Conservation (phyloP, 2,113 vertebrate genomes). For the Otus sunia region DNA sequence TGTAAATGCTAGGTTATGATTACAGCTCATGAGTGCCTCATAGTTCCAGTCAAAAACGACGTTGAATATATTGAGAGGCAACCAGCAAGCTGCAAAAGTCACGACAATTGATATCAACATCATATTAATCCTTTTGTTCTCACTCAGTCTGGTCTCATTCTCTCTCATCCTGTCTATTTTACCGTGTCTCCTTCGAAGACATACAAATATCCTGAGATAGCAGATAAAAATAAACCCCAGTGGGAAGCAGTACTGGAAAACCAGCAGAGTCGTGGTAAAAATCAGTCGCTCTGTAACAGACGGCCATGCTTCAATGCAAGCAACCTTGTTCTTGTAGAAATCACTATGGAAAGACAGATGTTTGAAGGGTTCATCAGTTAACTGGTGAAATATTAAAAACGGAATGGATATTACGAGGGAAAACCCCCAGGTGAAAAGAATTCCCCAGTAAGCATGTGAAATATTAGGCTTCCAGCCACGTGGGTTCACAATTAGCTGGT, state of each 20-base stretch:
- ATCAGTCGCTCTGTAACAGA: constrained; percentile 68
- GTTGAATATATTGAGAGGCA: constrained; percentile 78
- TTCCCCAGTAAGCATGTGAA: constrained; percentile 72
- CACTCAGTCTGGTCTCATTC: constrained; percentile 53
- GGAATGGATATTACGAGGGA: constrained; percentile 71
- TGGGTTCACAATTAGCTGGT: constrained; percentile 77
- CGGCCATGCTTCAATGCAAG: constrained; percentile 70
- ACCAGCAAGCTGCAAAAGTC: constrained; percentile 75
- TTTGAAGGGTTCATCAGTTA: constrained; percentile 74
- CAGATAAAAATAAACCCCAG: constrained; percentile 77
- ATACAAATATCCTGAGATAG: constrained; percentile 73
- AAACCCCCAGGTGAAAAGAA: constrained; percentile 69
- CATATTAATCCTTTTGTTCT: constrained; percentile 73
- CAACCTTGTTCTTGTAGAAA: constrained; percentile 63
- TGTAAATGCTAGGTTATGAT: constrained; percentile 74
- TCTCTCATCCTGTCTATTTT: constrained; percentile 65
- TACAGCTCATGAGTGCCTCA: constrained; percentile 72
- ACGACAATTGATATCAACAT: constrained; percentile 73
- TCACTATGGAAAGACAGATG: constrained; percentile 66
- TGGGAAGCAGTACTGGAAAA: constrained; percentile 75
- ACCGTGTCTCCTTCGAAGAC: constrained; percentile 57
- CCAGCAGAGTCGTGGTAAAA: constrained; percentile 73
- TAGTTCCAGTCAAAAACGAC: constrained; percentile 78
- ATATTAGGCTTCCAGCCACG: constrained; percentile 74
- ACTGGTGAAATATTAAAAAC: constrained; percentile 71